Percentiles rank a stretch among this genome's conserved stretches.
Conservation (phyloP, 2,113 vertebrate species). For the Rhinogobius similis region DNA sequence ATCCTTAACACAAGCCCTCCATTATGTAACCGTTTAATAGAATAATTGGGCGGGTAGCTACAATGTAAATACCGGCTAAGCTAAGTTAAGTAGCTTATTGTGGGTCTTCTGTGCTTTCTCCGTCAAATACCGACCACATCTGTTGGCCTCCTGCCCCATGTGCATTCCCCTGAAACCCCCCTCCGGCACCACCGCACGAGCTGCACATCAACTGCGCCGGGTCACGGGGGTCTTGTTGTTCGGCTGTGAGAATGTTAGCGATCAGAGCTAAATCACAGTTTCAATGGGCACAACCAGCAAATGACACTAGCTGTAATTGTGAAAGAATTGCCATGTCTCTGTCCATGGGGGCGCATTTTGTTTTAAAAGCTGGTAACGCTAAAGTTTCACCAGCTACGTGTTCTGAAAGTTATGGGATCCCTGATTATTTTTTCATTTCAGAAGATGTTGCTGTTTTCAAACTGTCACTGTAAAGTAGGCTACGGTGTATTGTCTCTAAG, state of each 20-base stretch:
- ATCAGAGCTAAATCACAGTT: neutral
- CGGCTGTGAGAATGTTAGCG: neutral
- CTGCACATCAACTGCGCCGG: constrained; percentile 37
- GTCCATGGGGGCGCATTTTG: too few relatives aligned
- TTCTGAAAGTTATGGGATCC: too few relatives aligned
- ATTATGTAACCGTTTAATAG: constrained; percentile 21
- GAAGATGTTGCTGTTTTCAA: too few relatives aligned
- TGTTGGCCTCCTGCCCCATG: constrained; percentile 26
- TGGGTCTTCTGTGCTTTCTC: constrained; percentile 44
- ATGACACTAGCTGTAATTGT: too few relatives aligned
- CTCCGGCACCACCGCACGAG: constrained; percentile 34
- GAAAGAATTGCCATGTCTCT: too few relatives aligned
- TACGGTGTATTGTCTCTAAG: too few relatives aligned
- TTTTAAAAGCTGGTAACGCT: too few relatives aligned
- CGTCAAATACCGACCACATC: constrained; percentile 46
- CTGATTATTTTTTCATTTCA: too few relatives aligned
- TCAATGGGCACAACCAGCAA: too few relatives aligned
- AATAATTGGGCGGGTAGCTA: constrained; percentile 15
- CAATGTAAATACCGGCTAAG: constrained; percentile 11
- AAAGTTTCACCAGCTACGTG: neutral
- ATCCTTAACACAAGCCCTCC: neutral
- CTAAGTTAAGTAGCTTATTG: constrained; percentile 1
- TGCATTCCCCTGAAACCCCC: constrained; percentile 36
- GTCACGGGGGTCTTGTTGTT: too few relatives aligned
- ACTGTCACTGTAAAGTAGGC: too few relatives aligned